Evolutionary conservation across 2,797 vertebrate genomes (phyloP).

Genomic region (Smutsia temminckii): DNA sequence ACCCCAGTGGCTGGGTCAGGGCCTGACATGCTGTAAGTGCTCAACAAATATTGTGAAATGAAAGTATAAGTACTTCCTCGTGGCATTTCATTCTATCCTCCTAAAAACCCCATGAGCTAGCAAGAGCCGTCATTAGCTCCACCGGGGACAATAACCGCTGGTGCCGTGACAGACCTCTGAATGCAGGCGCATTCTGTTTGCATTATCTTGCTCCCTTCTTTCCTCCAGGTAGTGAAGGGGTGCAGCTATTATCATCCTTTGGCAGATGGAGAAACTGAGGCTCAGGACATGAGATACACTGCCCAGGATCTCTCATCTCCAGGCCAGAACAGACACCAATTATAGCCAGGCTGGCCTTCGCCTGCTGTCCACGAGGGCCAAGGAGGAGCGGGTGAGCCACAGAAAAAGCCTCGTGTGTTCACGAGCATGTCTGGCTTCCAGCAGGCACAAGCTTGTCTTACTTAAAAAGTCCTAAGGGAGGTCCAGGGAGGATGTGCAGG

Average conservation of each 20-base stretch:
- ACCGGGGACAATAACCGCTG: background rate
- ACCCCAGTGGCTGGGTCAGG: background rate
- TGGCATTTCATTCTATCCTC: background rate
- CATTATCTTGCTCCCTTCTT: rapidly evolving
- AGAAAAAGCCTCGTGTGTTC: background rate
- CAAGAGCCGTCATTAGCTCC: background rate
- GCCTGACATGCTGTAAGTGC: background rate
- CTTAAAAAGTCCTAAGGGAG: background rate
- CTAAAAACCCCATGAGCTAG: background rate
- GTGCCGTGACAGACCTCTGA: background rate
- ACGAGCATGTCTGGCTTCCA: background rate
- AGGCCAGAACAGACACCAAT: background rate
- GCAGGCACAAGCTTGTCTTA: background rate
- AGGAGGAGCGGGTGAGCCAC: background rate
- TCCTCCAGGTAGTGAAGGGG: background rate
- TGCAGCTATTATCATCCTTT: rapidly evolving
- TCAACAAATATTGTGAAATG: background rate
- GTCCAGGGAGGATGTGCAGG: background rate
- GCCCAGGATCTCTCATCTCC: background rate
- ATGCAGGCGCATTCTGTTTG: too few relatives aligned
- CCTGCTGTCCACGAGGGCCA: background rate
- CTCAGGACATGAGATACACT: background rate
- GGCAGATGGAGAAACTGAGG: background rate
- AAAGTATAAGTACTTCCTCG: background rate
- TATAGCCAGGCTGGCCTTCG: background rate